Conservation (phyloP, 2,113 vertebrate genomes). For the Callithrix jacchus region DNA sequence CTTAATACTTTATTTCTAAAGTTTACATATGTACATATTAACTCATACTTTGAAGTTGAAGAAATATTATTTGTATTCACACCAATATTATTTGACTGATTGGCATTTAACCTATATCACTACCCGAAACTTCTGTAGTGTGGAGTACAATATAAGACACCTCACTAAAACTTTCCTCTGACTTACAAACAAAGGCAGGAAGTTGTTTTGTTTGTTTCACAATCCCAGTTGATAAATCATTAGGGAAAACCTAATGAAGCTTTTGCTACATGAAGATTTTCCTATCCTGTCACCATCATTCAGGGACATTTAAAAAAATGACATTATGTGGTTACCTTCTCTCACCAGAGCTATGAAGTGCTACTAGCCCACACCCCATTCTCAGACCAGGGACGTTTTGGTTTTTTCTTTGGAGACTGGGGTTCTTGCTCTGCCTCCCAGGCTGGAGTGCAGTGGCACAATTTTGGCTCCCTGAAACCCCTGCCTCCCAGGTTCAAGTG, state of each 20-base stretch:
- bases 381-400: too few relatives aligned
- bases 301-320: neutral
- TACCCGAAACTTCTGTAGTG: neutral
- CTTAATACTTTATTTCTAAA: neutral
- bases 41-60: neutral
- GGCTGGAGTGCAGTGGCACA: too few relatives aligned
- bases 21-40: neutral
- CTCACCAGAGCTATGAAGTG: neutral
- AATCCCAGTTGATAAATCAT: neutral
- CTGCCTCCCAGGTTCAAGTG: too few relatives aligned
- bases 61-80: neutral
- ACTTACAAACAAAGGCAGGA: neutral
- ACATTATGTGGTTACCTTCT: neutral
- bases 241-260: neutral
- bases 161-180: neutral
- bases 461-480: too few relatives aligned
- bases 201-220: neutral
- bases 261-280: neutral
- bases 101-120: neutral
- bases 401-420: neutral
- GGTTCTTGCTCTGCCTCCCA: too few relatives aligned
- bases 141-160: neutral
- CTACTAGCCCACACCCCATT: neutral
- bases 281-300: neutral
- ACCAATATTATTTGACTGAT: neutral